phyloP scores from a whole-genome alignment of 2,888 invertebrate genomes.

The Hypolimnas misippus region DNA sequence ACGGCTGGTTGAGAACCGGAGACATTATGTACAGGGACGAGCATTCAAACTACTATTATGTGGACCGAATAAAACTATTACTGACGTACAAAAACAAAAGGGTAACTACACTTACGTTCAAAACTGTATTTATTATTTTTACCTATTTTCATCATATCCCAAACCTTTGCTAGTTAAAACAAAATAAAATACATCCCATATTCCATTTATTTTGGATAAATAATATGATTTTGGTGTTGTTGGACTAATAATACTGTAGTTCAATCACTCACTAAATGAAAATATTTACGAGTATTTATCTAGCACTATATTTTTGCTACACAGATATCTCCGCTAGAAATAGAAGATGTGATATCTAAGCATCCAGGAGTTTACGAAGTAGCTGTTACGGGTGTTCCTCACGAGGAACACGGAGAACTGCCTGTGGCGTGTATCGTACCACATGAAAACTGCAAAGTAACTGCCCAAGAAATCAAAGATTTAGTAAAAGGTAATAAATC shows the following conservation, averaged over 20 bases:
- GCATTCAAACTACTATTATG: conserved; percentile 72
- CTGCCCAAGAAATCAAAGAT: conserved; percentile 56
- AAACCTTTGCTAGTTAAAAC: no score
- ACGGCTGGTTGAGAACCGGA: no score
- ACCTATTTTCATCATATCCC: neutral
- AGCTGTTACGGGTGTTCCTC: conserved; percentile 59
- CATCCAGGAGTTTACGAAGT: conserved; percentile 61
- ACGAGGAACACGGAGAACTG: conserved; percentile 55
- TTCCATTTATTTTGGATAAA: no score
- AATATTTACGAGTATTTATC: no score
- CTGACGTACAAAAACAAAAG: conserved; percentile 78
- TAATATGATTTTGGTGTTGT: no score
- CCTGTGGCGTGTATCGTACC: conserved; percentile 58
- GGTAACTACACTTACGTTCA: conserved; percentile 53
- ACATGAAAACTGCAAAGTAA: conserved; percentile 45
- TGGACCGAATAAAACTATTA: conserved; percentile 79
- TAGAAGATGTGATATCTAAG: conserved; percentile 55
- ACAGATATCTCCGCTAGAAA: conserved; percentile 63
- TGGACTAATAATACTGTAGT: no score
- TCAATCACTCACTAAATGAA: no score
- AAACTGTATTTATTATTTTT: neutral
- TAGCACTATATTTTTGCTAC: no score
- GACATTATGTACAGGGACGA: conserved; percentile 80
- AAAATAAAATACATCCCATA: no score
- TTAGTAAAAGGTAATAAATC: conserved; percentile 56